Conservation (phyloP, 2,113 vertebrate species). For the Podarcis cretensis region DNA sequence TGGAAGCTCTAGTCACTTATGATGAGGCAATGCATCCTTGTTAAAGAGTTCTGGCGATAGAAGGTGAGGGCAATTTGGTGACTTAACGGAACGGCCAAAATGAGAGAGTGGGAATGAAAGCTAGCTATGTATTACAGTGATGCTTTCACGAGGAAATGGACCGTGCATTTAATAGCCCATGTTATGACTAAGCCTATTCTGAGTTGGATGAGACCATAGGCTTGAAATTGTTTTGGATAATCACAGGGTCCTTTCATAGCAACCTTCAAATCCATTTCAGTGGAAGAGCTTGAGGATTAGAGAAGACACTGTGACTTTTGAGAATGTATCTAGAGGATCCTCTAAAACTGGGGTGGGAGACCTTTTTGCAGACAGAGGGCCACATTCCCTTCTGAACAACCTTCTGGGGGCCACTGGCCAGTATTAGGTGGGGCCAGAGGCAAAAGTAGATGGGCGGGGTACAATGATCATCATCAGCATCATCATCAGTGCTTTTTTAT, state of each 20-base stretch:
- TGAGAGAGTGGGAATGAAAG: not conserved
- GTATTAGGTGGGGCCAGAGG: no score
- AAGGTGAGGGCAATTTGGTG: not conserved
- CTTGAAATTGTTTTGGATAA: conserved; percentile 18
- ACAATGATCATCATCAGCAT: no score
- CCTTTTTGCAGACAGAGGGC: no score
- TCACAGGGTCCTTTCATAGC: not conserved
- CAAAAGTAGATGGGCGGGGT: no score
- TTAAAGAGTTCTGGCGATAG: conserved; percentile 16
- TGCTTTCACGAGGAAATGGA: conserved; percentile 7
- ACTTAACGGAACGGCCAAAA: not conserved
- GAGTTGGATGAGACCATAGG: not conserved
- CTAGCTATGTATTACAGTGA: not conserved
- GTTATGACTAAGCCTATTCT: not conserved
- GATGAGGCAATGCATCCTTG: not conserved
- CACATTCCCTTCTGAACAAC: no score
- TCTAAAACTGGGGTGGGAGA: not conserved
- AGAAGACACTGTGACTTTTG: not conserved
- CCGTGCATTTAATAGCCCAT: fast-evolving
- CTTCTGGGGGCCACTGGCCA: no score
- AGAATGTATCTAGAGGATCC: no score
- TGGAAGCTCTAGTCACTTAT: not conserved
- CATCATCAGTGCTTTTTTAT: no score
- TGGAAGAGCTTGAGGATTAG: not conserved
- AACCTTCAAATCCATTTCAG: not conserved